Base-by-base conservation (phyloP, 2,888 invertebrate species). In the Empis stercorea region DNA sequence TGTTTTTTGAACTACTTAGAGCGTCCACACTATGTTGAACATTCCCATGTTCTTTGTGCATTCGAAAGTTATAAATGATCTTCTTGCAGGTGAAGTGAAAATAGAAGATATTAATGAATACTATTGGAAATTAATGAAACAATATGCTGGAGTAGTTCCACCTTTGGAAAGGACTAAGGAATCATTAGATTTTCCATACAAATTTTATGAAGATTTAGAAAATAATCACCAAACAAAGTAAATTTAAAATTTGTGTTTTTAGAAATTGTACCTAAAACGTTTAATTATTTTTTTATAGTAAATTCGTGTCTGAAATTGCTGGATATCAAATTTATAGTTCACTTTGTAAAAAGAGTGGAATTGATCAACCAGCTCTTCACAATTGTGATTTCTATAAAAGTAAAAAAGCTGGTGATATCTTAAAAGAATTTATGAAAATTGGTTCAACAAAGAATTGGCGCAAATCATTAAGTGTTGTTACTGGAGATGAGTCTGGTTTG, bases 351-450 rank as follows among this genome's bases (percentile, higher is more conserved):
- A 76, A 80, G 53, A 85, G 87, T 5, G 81, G 81, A 0, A 76
- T 84, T 59, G 80, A 79, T 44, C 80, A 80, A 0, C 73, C 76
- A 6, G 80, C 81, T 9, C 73, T 93, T 9, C 82, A 89, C 47
- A 78, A 83, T 57, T 93, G 92, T 61, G 89, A 92, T 59, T 88
- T 92, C 58, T 87, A 84, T 65, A 74, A 79, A 56, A 87, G 81
- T 56, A 75, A 74, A 3, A 77, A 76, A 39, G 89, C 89, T 42
- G 92, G 92, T 45, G 78, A 80, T 54, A 72, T 78, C 16, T 63
- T 84, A 10, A 71, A 74, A 6, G 72, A 76, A 56, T 79, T 79
- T 78, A 66, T 80, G 46, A 72, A 75, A 57, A 70, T 82, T 72
- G 86, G 86, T 4, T 78, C 80, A 0, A 81, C 84, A 0, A 76